Percentiles rank a stretch among this genome's conserved stretches.
phyloP scores from a whole-genome alignment of 2,113 vertebrate species.

The Bombycilla garrulus region DNA sequence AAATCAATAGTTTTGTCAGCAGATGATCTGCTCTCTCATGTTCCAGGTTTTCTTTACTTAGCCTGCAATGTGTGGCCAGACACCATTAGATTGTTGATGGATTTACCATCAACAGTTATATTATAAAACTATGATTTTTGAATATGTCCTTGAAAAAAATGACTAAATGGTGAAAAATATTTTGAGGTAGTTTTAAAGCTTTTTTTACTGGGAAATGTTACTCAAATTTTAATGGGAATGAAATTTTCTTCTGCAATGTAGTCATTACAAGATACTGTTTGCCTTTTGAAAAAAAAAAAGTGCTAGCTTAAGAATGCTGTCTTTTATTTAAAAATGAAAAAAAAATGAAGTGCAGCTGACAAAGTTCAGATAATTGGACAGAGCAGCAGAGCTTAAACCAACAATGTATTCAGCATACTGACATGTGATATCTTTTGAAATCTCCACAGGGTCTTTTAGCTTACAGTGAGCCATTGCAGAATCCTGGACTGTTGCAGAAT shows the following conservation, averaged over 20 bases:
- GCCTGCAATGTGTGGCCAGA: neutral
- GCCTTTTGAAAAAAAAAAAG: neutral
- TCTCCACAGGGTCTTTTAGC: constrained; percentile 3
- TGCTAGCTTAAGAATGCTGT: neutral
- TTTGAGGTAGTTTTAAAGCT: neutral
- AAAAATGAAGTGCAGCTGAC: constrained; percentile 26
- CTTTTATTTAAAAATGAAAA: constrained; percentile 35
- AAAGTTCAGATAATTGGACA: constrained; percentile 44
- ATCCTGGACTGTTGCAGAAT: neutral
- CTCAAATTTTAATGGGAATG: neutral
- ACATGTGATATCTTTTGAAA: constrained; percentile 46
- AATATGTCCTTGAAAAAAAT: neutral
- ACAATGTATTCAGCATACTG: constrained; percentile 1
- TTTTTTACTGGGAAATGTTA: neutral
- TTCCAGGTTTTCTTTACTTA: neutral
- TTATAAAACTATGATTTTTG: neutral
- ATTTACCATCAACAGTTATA: neutral
- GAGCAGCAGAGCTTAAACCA: constrained; percentile 27
- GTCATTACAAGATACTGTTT: neutral
- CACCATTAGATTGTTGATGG: neutral
- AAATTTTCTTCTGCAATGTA: neutral
- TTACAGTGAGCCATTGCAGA: neutral
- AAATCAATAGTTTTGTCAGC: neutral
- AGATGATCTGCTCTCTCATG: neutral
- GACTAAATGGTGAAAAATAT: neutral